Conservation (phyloP, 1,140 invertebrate species). For the Aphelenchoides avenae region DNA sequence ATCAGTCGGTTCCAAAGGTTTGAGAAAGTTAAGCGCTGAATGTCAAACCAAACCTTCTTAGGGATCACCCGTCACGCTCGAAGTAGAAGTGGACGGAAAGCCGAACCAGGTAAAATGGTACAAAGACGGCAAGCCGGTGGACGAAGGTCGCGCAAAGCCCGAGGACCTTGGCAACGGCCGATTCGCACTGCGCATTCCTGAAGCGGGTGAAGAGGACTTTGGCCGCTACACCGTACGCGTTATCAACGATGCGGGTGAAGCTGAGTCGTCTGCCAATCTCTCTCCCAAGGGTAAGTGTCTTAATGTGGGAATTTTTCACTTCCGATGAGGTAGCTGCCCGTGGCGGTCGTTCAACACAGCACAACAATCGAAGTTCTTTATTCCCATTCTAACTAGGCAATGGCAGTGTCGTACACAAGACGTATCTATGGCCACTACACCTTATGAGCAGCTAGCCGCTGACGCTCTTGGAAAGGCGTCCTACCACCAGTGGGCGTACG, state of each 20-base stretch:
- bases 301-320: not conserved
- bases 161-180: conserved; percentile 41
- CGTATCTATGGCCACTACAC: no score
- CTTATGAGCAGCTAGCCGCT: no score
- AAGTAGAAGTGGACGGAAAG: conserved; percentile 55
- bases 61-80: conserved; percentile 42
- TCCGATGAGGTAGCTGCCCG: no score
- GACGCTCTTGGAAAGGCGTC: no score
- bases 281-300: conserved; percentile 18
- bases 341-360: no score
- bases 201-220: conserved; percentile 33
- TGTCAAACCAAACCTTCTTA: conserved; percentile 17
- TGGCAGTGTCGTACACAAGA: no score
- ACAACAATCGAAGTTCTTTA: no score
- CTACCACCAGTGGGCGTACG: no score
- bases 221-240: conserved; percentile 38
- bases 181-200: conserved; percentile 30
- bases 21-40: not conserved
- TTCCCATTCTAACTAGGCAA: no score
- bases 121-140: conserved; percentile 49
- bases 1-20: conserved; percentile 67
- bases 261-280: conserved; percentile 21
- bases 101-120: conserved; percentile 55
- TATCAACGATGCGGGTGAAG: conserved; percentile 35
- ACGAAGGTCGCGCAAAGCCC: conserved; percentile 4